Evolutionary conservation across 2,888 invertebrate genomes (phyloP), one percentile per base, ranked within the genome.

Genomic region (Drosophila nr. perissopoda): DNA sequence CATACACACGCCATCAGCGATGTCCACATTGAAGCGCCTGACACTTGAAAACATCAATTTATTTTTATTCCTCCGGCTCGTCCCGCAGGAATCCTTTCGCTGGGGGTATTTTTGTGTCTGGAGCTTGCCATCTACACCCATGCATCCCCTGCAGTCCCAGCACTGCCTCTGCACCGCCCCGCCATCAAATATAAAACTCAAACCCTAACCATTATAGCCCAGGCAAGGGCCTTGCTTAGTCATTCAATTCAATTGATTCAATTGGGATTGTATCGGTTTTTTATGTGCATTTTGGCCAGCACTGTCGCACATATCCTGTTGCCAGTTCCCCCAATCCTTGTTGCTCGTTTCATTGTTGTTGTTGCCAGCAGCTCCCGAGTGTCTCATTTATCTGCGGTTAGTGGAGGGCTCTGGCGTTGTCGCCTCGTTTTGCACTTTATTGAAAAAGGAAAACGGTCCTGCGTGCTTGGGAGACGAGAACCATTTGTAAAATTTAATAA

Each of bases 1-100:
- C 33, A 11, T 16, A 8, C 8, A 21, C 4, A 45, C 18, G 11
- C 27, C 64, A 62, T 34, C 76, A 52, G 59, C 34, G 63, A 65
- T 78, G 81, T 76, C 60, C 79, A 59, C 68, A 69, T 54, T 11
- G 45, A 59, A 67, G 36, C 59, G 76, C 45, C 67, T 73, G 74
- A 79, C 87, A 89, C 89, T 88, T 87, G 89, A 89, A 87, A 77
- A 87, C 87, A 89, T 89, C 89, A 87, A 87, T 87, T 89, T 88
- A 89, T 75, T 87, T 90, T 90, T 87, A 90, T 87, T 78, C 74
- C 74, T 75, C 49, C 59, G 36, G 70, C 25, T 53, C 66, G 78
- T 76, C 73, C 71, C 69, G 56, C 58, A 31, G 76, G 73, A 69
- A 72, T 85, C 79, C 82, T 79, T 80, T 79, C 65, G 74, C 38